A percentile compares a stretch with the other conserved stretches of the same genome.
phyloP scores from a whole-genome alignment of 2,797 vertebrate genomes.

The Gephyroberyx darwinii region DNA sequence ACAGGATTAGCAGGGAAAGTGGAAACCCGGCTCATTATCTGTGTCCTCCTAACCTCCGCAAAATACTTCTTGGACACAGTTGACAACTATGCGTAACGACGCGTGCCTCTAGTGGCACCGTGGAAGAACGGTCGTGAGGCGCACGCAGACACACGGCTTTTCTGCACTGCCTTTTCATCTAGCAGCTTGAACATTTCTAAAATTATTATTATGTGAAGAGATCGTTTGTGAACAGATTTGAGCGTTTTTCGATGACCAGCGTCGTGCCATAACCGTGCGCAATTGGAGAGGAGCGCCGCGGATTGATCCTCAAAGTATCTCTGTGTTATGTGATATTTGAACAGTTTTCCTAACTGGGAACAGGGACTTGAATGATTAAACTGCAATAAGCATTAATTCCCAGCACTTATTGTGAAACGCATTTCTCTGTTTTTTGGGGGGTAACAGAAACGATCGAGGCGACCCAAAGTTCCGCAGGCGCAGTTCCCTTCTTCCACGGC shows the following conservation, averaged over 20 bases:
- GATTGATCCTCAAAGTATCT: constrained; percentile 38
- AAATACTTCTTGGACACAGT: constrained; percentile 69
- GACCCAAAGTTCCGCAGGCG: constrained; percentile 76
- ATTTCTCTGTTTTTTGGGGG: constrained; percentile 45
- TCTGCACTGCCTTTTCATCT: constrained; percentile 42
- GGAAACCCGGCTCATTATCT: constrained; percentile 21
- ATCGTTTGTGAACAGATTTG: constrained; percentile 32
- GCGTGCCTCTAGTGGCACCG: constrained; percentile 76
- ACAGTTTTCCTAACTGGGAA: constrained; percentile 35
- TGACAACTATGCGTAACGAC: constrained; percentile 74
- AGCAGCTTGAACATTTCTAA: constrained; percentile 28
- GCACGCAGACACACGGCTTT: constrained; percentile 61
- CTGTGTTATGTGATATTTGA: constrained; percentile 14
- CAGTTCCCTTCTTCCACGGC: constrained; percentile 70
- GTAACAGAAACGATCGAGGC: constrained; percentile 59
- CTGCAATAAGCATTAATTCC: constrained; percentile 18
- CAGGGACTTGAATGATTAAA: constrained; percentile 43
- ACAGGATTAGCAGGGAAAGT: constrained; percentile 1
- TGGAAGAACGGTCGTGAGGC: constrained; percentile 69
- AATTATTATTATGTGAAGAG: constrained; percentile 43
- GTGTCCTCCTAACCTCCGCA: constrained; percentile 53
- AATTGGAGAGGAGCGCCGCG: constrained; percentile 58
- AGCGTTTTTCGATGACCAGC: constrained; percentile 30
- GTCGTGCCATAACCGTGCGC: constrained; percentile 54
- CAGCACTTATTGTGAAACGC: constrained; percentile 23